Evolutionary conservation across 2,888 invertebrate species (phyloP), one percentile per base, ranked within the genome.

Genomic region (Drosophila algonquin): DNA sequence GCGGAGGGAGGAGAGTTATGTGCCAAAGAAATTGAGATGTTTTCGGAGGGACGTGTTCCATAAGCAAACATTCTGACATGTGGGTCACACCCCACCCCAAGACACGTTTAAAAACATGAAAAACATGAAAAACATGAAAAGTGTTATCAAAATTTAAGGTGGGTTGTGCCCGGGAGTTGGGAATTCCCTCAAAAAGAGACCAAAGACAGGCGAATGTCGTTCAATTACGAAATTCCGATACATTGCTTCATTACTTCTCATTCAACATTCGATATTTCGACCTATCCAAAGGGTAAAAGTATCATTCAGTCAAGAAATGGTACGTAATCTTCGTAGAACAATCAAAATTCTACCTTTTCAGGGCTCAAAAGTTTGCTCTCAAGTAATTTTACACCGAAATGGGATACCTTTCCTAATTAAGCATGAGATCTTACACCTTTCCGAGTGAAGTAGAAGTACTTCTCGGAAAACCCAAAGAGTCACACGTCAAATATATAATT

Each of bases 11-110:
- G 35, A 14, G 35, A 6, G 12, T 10, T 10, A 55, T n/a, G 45
- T 54, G 58, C 35, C 47, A 64, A 46, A 60, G 63, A 64, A 63
- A 74, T 76, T 46, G 27, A 57, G 21, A 30, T 52, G 58, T 65
- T 40, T 40, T 46, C 7, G 30, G 30, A 30, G 12, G 10, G 60
- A n/a, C 21, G 48, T 30, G 59, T 27, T 18, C 48, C 40, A 30
- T 18, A 44, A 40, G 53, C 30, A 48, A 65, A 52, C 67, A 67
- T 40, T 51, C 35, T 65, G 67, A 57, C 67, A 67, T 67, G 40
- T 67, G 46, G 57, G 40, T 57, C 40, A 57, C 57, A 24, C 35
- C 16, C 24, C 24, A 24, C 24, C 5, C 24, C 24, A 21, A 21
- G 35, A 35, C 0, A 35, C 35, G 24, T 24, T 24, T 10, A 9